Conservation (phyloP, 2,113 vertebrate genomes). For the Microtus ochrogaster region DNA sequence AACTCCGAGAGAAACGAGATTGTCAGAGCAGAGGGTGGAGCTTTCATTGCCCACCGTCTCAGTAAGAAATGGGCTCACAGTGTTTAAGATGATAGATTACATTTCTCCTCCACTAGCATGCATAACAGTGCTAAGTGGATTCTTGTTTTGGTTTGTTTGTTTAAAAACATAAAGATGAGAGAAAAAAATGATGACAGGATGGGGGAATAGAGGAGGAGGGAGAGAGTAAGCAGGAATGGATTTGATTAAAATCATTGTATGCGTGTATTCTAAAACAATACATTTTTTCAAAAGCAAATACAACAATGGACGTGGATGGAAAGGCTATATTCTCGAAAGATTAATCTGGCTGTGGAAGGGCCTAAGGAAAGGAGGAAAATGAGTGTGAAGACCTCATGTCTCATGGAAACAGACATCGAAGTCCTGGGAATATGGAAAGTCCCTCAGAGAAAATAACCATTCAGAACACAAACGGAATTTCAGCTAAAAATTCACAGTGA, state of each 20-base stretch:
- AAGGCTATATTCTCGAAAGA: background rate
- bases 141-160: background rate
- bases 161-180: background rate
- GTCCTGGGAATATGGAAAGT: background rate
- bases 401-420: background rate
- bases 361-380: background rate
- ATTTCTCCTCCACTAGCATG: background rate
- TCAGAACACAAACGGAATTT: background rate
- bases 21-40: background rate
- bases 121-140: background rate
- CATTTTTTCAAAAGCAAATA: background rate
- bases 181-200: background rate
- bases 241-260: background rate
- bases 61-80: background rate
- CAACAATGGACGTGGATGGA: background rate
- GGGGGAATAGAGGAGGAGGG: no score
- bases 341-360: accelerated
- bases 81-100: no score
- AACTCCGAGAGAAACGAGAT: background rate
- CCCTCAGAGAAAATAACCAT: background rate
- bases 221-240: background rate
- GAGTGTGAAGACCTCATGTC: background rate
- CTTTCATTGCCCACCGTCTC: background rate
- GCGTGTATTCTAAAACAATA: background rate
- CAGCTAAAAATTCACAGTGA: background rate